phyloP scores from a whole-genome alignment of 35 echinoderm and acorn worm genomes.

The Apostichopus parvimensis region DNA sequence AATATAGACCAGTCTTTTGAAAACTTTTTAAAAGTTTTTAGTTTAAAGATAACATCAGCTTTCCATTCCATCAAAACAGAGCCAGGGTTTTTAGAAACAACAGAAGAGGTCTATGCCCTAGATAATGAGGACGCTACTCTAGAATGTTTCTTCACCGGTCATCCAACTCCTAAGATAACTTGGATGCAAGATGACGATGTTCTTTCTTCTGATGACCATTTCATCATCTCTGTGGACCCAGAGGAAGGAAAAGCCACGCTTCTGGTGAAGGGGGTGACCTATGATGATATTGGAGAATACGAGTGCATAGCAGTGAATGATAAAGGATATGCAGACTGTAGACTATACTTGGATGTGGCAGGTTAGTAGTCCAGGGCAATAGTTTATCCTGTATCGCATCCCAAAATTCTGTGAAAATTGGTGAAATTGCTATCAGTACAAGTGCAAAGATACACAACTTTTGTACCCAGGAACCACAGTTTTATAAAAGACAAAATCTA shows the following conservation, averaged over 20 bases:
- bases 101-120: constrained; percentile 83
- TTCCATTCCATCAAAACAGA: background rate
- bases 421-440: no score
- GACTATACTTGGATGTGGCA: constrained; percentile 91
- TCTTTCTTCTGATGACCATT: constrained; percentile 55
- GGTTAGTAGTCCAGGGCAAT: constrained; percentile 51
- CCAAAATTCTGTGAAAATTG: no score
- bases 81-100: constrained; percentile 65
- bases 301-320: constrained; percentile 89
- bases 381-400: no score
- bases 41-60: no score
- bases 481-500: no score
- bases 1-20: no score
- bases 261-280: constrained; percentile 65
- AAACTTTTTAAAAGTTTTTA: no score
- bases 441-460: no score
- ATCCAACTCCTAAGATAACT: constrained; percentile 68
- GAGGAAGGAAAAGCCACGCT: constrained; percentile 63
- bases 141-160: constrained; percentile 64
- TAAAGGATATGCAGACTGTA: constrained; percentile 70
- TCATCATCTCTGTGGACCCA: constrained; percentile 42
- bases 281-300: constrained; percentile 94
- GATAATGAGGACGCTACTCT: constrained; percentile 63
- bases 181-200: constrained; percentile 89
- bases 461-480: no score